phyloP scores from a whole-genome alignment of 2,888 invertebrate species.

The Arctia plantaginis region DNA sequence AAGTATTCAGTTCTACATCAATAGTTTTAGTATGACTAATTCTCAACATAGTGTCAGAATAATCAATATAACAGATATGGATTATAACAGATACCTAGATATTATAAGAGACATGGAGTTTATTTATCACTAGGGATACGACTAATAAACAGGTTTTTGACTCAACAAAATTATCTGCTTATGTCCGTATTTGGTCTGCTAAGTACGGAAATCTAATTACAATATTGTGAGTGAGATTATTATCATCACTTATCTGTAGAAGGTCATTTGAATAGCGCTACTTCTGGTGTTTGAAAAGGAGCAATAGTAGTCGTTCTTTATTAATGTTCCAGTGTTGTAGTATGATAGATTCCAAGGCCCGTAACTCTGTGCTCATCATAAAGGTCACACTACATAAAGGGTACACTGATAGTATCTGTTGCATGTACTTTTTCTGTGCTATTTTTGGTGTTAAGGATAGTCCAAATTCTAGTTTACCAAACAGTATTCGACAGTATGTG shows the following conservation, averaged over 20 bases:
- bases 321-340: neutral
- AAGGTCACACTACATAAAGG: neutral
- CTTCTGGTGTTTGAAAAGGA: constrained; percentile 5
- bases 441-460: neutral
- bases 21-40: neutral
- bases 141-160: neutral
- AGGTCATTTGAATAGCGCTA: constrained; percentile 3
- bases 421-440: neutral
- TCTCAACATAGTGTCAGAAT: neutral
- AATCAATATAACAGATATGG: neutral
- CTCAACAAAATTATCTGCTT: neutral
- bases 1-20: neutral
- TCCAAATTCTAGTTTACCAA: neutral
- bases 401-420: neutral
- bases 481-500: neutral
- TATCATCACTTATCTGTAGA: constrained; percentile 6
- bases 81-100: too few species aligned
- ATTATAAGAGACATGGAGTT: neutral
- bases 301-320: neutral
- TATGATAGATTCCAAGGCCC: neutral
- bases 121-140: neutral
- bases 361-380: neutral
- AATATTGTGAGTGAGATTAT: constrained; percentile 4
- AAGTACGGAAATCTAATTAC: constrained; percentile 8
- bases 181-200: constrained; percentile 5